These are phyloP conservation scores for Anhinga rufa DNA, from an alignment of 2,113 vertebrate genomes.

Conservation along the genomic window DNA sequence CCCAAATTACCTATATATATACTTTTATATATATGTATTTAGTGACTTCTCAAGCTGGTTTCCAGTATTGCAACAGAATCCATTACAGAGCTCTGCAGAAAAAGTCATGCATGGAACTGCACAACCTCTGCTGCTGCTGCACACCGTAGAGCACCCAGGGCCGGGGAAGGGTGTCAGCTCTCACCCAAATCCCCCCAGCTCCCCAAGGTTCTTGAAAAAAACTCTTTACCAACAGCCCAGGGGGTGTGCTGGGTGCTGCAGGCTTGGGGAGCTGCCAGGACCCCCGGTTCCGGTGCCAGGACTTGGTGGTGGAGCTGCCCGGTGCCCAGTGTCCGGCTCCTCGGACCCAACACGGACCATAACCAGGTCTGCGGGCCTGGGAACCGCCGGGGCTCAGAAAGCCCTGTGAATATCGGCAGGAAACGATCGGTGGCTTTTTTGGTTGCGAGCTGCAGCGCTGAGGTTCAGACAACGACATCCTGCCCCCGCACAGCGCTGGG, in stretches of 20 bases:
- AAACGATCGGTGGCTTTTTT: slow-evolving; percentile 31
- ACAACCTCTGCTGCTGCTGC: neutral
- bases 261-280: neutral
- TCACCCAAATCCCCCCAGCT: neutral
- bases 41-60: neutral
- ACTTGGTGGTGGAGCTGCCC: neutral
- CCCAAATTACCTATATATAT: neutral
- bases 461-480: slow-evolving; percentile 5
- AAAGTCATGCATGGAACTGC: neutral
- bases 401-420: neutral
- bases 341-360: neutral
- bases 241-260: neutral
- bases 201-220: too few relatives aligned
- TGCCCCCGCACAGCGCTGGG: neutral
- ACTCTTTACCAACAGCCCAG: neutral
- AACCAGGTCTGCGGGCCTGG: neutral
- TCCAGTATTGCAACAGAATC: neutral
- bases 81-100: rapidly evolving
- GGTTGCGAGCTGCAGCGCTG: neutral
- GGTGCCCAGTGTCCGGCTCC: too few relatives aligned
- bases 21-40: rapidly evolving
- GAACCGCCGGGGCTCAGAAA: neutral
- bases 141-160: neutral
- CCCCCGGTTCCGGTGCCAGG: rapidly evolving
- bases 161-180: neutral